Conservation (phyloP, 2,888 invertebrate genomes). For the Cosmorhoe ocellata region DNA sequence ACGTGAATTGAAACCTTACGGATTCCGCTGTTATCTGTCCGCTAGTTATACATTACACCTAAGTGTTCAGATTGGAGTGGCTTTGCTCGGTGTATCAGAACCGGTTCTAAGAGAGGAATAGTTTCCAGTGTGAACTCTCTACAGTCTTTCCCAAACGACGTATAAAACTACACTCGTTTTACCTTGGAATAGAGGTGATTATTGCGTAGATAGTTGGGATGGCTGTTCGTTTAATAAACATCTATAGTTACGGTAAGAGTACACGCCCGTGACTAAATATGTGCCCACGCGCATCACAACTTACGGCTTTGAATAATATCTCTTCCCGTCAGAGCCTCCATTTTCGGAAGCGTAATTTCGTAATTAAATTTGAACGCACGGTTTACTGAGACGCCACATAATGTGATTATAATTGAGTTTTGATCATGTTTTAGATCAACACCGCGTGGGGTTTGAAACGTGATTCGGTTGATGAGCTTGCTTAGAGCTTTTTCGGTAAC, state of each 20-base stretch:
- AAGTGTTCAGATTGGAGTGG: slow-evolving; percentile 53
- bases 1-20: neutral
- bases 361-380: slow-evolving; percentile 73
- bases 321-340: slow-evolving; percentile 42
- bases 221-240: slow-evolving; percentile 55
- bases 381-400: slow-evolving; percentile 61
- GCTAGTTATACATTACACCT: slow-evolving; percentile 27
- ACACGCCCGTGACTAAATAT: slow-evolving; percentile 71
- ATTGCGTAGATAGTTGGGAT: neutral
- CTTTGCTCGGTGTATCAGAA: slow-evolving; percentile 54
- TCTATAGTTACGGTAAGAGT: slow-evolving; percentile 58
- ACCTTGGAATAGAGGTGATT: slow-evolving; percentile 18
- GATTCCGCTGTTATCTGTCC: slow-evolving; percentile 15
- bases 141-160: slow-evolving; percentile 28
- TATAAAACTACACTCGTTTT: neutral
- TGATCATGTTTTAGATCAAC: slow-evolving; percentile 52
- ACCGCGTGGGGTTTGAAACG: slow-evolving; percentile 34
- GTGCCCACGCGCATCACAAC: slow-evolving; percentile 70
- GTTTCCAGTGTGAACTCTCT: slow-evolving; percentile 56
- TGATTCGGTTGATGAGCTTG: slow-evolving; percentile 25
- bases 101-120: slow-evolving; percentile 68
- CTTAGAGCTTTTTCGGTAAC: neutral
- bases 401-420: slow-evolving; percentile 67
- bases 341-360: slow-evolving; percentile 62
- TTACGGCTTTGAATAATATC: slow-evolving; percentile 63